Base-by-base conservation (phyloP, 1,140 invertebrate genomes). In the Pissodes strobi region DNA sequence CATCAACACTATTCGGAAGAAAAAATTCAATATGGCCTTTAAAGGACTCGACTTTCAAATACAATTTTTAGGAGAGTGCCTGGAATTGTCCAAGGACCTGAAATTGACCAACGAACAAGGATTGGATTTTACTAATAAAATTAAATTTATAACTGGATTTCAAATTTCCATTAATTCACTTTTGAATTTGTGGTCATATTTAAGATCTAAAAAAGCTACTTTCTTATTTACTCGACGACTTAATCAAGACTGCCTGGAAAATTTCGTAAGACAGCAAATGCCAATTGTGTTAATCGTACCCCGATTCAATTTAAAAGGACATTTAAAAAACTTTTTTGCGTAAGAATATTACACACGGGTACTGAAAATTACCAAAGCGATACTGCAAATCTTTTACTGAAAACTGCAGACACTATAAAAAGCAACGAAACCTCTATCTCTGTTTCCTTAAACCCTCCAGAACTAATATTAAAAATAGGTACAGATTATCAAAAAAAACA, bases 231-330 rank as follows among this genome's bases (percentile, higher is more conserved):
- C 60, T 1, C 56, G 60, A 25, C 38, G 45, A 1, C n/a, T 61
- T 2, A 61, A 49, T 17, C 59, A 61, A 37, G 59, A 61, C 27
- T 38, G 48, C 13, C 3, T 63, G 12, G 60, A 63, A 17, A 56
- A 58, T 58, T 48, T 10, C 18, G 38, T 58, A 10, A 45, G 61
- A 58, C 25, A 37, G 22, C 53, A 46, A 30, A 19, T 25, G 53
- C 38, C 8, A 64, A 58, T 21, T 56, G 37, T 18, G 13, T 58
- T 6, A 64, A 64, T 18, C 61, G 52, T 18, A 64, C 41, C 13
- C 8, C 41, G 12, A 64, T 58, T 13, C 52, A 64, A 21, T 58
- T 64, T 38, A 25, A 27, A 13, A 43, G 61, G 30, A 51, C 23
- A 2, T 64, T 64, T 23, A 64, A 57, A 49, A 60, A 59, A 41